These are phyloP conservation scores for Felis chaus DNA, from an alignment of 2,113 vertebrate genomes.

Conservation along the genomic window DNA sequence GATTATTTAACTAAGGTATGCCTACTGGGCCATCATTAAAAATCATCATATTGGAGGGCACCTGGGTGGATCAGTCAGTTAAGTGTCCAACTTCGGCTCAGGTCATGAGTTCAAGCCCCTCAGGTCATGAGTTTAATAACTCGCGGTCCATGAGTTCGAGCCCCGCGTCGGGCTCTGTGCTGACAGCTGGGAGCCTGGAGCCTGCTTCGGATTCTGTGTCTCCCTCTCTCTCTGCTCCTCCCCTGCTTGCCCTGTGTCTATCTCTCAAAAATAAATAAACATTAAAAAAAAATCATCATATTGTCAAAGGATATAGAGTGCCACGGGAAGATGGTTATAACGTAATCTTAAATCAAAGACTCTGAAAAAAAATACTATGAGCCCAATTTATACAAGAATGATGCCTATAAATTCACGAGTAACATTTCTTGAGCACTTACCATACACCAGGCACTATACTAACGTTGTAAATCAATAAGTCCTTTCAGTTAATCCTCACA, in stretches of 20 bases:
- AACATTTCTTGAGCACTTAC: not conserved
- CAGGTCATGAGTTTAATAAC: too few species aligned
- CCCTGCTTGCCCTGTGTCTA: too few species aligned
- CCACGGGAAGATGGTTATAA: not conserved
- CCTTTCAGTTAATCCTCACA: not conserved
- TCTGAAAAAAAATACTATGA: not conserved
- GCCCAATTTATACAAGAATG: not conserved
- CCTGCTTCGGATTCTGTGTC: too few species aligned
- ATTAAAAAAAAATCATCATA: not conserved
- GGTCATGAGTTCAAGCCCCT: too few species aligned
- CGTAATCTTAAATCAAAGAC: not conserved
- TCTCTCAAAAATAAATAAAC: too few species aligned
- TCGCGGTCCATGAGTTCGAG: too few species aligned
- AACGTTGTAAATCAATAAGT: fast-evolving
- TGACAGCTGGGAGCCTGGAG: too few species aligned
- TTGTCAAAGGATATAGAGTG: not conserved
- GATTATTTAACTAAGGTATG: not conserved
- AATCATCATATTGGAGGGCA: not conserved
- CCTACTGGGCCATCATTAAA: not conserved
- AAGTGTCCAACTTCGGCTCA: too few species aligned
- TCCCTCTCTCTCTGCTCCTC: too few species aligned
- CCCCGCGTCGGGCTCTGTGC: too few species aligned
- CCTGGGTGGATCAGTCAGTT: too few species aligned
- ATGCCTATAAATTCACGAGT: not conserved
- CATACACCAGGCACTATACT: not conserved